Conservation (phyloP, 2,113 vertebrate genomes). For the Callipepla squamata region DNA sequence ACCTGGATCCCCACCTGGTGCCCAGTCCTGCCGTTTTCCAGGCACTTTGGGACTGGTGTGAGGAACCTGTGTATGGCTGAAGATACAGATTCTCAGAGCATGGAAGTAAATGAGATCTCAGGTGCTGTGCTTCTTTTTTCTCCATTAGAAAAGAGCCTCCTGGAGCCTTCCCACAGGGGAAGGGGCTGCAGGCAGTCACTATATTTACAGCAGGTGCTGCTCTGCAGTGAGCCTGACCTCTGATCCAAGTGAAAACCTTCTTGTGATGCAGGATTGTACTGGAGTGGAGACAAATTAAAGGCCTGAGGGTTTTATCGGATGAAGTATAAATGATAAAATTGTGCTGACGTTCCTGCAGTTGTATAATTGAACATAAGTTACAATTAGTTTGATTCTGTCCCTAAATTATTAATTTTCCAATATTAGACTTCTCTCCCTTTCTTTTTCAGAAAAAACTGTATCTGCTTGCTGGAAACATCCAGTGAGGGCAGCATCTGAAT, state of each 20-base stretch:
- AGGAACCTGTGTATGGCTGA: not conserved
- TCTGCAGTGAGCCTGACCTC: not conserved
- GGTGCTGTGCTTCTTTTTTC: not conserved
- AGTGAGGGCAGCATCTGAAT: not conserved
- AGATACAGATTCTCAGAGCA: not conserved
- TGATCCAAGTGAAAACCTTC: not conserved
- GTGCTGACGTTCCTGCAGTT: not conserved
- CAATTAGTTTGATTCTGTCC: slow-evolving; percentile 13
- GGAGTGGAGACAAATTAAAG: slow-evolving; percentile 20
- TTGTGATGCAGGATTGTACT: not conserved
- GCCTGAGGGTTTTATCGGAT: slow-evolving; percentile 12
- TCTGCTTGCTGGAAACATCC: not conserved
- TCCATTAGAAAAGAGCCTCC: not conserved
- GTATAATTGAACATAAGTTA: slow-evolving; percentile 15
- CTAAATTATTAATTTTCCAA: slow-evolving; percentile 50
- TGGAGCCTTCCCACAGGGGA: not conserved
- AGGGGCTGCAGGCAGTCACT: not conserved
- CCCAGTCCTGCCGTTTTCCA: not conserved
- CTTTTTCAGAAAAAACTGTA: not conserved
- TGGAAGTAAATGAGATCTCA: not conserved
- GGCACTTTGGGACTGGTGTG: not conserved
- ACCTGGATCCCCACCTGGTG: not conserved
- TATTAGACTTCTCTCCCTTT: not conserved
- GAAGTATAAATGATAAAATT: slow-evolving; percentile 25
- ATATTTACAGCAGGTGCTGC: not conserved